Conservation (phyloP, 2,113 vertebrate genomes). For the Heterotilapia buettikoferi region DNA sequence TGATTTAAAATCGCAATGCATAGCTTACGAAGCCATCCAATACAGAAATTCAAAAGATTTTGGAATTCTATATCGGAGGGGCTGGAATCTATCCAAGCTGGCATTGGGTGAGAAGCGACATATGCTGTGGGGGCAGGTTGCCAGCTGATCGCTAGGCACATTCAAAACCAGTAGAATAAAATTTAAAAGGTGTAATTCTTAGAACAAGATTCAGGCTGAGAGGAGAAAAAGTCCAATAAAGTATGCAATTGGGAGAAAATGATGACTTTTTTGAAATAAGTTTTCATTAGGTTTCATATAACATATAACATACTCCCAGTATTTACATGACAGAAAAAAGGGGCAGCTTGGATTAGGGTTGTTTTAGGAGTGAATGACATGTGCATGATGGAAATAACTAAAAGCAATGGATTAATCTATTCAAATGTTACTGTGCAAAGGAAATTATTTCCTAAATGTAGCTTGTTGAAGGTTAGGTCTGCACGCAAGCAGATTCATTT, state of each 20-base stretch:
- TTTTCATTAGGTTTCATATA: background rate
- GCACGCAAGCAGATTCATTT: background rate
- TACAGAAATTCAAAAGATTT: background rate
- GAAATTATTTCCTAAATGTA: background rate
- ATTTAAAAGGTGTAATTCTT: background rate
- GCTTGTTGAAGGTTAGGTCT: background rate
- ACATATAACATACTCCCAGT: background rate
- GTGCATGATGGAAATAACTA: background rate
- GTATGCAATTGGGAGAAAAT: background rate
- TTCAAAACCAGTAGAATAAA: background rate
- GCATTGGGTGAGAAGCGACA: fast-evolving
- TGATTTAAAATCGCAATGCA: background rate
- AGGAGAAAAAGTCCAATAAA: background rate
- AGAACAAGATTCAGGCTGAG: background rate
- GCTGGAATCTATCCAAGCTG: background rate
- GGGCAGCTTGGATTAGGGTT: background rate
- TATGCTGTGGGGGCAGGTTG: background rate
- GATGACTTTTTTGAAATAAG: background rate
- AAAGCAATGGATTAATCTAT: background rate
- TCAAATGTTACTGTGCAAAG: background rate
- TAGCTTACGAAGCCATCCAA: background rate
- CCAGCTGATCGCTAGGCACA: background rate
- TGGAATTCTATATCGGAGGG: background rate
- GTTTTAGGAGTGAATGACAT: background rate
- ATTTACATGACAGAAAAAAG: background rate